Percentiles rank a stretch among this genome's conserved stretches.
These are phyloP conservation scores for Caenorhabditis japonica DNA, from an alignment of 2,888 invertebrate genomes.

Conservation along the genomic window DNA sequence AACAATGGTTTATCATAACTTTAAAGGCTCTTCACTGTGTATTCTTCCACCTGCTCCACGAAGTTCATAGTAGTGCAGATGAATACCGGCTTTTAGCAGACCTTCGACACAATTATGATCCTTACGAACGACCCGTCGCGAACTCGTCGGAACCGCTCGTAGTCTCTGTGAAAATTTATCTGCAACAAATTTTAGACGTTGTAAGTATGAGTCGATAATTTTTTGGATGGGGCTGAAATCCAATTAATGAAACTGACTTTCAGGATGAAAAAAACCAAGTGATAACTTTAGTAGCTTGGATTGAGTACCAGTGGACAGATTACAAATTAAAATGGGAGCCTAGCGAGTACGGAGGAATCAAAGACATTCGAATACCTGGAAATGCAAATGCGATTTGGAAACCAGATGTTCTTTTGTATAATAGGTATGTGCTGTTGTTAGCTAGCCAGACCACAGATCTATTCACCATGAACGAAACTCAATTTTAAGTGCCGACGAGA, in stretches of 20 bases:
- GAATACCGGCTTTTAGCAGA: conserved; percentile 66
- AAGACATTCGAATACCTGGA: conserved; percentile 68
- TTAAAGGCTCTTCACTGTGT: conserved; percentile 40
- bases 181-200: conserved; percentile 71
- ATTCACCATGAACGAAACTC: not conserved
- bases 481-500: conserved; percentile 63
- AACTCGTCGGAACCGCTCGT: conserved; percentile 67
- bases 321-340: conserved; percentile 71
- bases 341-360: conserved; percentile 66
- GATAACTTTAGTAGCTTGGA: conserved; percentile 69
- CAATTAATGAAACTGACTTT: conserved; percentile 4
- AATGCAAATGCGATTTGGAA: conserved; percentile 68
- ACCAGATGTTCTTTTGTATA: conserved; percentile 68
- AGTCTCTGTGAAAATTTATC: conserved; percentile 67
- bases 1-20: not conserved
- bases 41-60: conserved; percentile 27
- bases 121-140: conserved; percentile 68
- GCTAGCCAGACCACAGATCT: not conserved
- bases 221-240: not conserved
- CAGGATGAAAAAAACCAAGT: conserved; percentile 73
- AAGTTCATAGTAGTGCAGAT: conserved; percentile 56
- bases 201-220: conserved; percentile 35
- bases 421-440: conserved; percentile 50
- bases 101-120: conserved; percentile 67
- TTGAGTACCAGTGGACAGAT: conserved; percentile 72